Evolutionary conservation across 2,113 vertebrate genomes (phyloP), one percentile per base, ranked within the genome.

Genomic region (Castor canadensis): DNA sequence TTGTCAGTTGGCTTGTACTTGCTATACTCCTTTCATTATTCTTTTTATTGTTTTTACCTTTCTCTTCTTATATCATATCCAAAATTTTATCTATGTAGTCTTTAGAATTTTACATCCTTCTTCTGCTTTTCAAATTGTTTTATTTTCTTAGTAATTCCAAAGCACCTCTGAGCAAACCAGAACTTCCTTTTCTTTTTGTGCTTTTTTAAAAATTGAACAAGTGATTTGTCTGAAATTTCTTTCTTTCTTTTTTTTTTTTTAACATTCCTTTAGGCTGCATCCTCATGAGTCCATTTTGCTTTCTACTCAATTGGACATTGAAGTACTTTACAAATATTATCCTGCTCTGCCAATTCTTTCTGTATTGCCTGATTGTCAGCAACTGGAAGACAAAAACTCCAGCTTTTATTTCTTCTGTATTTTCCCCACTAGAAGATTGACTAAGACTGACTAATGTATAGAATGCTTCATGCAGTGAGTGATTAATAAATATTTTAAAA

Each of bases 401-500:
- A 9, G 54, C 73, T 54, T 90, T 60, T n/a, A 92, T 94, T 91
- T 96, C 90, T 76, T 95, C 52, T 94, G 47, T 20, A n/a, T 86
- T 89, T 86, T 12, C n/a, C 62, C 40, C 12, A 45, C 54, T 73
- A 38, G 91, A 93, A 95, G 87, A 91, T n/a, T 93, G 89, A 95
- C 56, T 62, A 80, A 94, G 89, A 92, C n/a, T 95, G 81, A 93
- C 22, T 43, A 76, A 62, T 40, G 72, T 75, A 52, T 67, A 81
- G 66, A 54, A 67, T 85, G 87, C 81, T 82, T 90, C 85, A 82
- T 6, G 7, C 6, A 5, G 67, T 75, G 54, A 73, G 73, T 86
- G 77, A 85, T 95, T 97, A 93, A 94, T 95, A 97, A 97, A 96
- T 95, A 95, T 97, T 96, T 97, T 56, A 92, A 92, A 92, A 95